Conservation (phyloP, 2,888 invertebrate genomes). For the Panorpa germanica region DNA sequence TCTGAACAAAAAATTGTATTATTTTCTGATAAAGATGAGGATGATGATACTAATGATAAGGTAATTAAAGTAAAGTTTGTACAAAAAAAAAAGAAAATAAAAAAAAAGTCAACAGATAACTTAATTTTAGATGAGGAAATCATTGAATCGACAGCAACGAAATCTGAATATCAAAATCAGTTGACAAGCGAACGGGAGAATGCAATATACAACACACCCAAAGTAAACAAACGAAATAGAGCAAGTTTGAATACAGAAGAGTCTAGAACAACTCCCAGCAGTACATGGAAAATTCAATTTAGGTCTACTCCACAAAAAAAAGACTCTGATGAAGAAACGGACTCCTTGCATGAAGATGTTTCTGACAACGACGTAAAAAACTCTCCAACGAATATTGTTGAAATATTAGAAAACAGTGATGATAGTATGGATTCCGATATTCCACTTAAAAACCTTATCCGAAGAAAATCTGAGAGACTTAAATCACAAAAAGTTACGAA, state of each 20-base stretch:
- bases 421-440: too few relatives aligned
- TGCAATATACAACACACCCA: constrained; percentile 19
- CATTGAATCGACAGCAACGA: constrained; percentile 18
- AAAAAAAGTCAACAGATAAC: constrained; percentile 24
- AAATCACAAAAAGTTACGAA: constrained; percentile 7
- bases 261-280: too few relatives aligned
- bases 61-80: constrained; percentile 8
- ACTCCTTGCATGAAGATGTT: too few relatives aligned
- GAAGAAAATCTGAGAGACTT: constrained; percentile 1
- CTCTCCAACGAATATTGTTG: too few relatives aligned
- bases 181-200: constrained; percentile 14
- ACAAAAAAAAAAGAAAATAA: constrained; percentile 12
- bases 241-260: too few relatives aligned
- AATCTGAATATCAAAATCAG: constrained; percentile 12
- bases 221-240: constrained; percentile 10
- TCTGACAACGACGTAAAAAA: too few relatives aligned
- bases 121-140: constrained; percentile 21
- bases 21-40: constrained; percentile 7
- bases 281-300: too few relatives aligned
- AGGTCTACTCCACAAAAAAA: too few relatives aligned
- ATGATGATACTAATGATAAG: constrained; percentile 11
- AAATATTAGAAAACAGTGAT: too few relatives aligned
- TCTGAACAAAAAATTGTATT: neutral
- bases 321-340: too few relatives aligned
- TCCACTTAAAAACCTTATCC: too few relatives aligned